phyloP scores from a whole-genome alignment of 2,888 invertebrate species.

The Nomada goodeniana region DNA sequence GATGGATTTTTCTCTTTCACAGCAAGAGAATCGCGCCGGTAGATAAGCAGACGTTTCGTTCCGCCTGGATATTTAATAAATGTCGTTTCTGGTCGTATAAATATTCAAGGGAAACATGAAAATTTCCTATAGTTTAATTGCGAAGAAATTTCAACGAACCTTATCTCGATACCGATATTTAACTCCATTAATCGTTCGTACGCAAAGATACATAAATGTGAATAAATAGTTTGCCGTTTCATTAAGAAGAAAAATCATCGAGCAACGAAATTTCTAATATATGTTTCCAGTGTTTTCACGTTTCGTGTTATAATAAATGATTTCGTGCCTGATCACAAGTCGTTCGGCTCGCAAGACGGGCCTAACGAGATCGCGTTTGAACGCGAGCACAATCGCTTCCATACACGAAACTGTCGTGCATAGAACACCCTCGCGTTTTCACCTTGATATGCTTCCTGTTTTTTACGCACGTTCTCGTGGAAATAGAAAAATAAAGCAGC shows the following conservation, averaged over 20 bases:
- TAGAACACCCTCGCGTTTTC: conserved; percentile 1
- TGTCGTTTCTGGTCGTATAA: not conserved
- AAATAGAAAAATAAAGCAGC: conserved; percentile 68
- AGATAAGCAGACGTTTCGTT: conserved; percentile 11
- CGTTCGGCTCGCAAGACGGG: conserved; percentile 2
- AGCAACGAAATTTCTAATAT: conserved; percentile 12
- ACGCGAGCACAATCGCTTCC: not conserved
- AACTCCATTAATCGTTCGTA: not conserved
- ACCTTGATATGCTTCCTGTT: not conserved
- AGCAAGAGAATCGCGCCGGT: not conserved
- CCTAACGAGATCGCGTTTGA: conserved; percentile 15
- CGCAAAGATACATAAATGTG: too few relatives aligned
- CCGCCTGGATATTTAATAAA: not conserved
- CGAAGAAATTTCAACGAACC: not conserved
- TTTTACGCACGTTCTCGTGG: conserved; percentile 26
- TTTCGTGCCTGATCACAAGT: conserved; percentile 1
- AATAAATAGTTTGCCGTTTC: not conserved
- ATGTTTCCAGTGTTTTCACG: not conserved
- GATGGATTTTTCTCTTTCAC: conserved; percentile 25
- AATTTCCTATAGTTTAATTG: not conserved
- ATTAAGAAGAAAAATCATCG: not conserved
- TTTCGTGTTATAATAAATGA: not conserved
- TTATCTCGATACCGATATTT: not conserved
- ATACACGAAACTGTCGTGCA: conserved; percentile 6
- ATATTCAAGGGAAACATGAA: not conserved